These are phyloP conservation scores for Aspidapion aeneum DNA, from an alignment of 2,888 invertebrate species.

Conservation along the genomic window DNA sequence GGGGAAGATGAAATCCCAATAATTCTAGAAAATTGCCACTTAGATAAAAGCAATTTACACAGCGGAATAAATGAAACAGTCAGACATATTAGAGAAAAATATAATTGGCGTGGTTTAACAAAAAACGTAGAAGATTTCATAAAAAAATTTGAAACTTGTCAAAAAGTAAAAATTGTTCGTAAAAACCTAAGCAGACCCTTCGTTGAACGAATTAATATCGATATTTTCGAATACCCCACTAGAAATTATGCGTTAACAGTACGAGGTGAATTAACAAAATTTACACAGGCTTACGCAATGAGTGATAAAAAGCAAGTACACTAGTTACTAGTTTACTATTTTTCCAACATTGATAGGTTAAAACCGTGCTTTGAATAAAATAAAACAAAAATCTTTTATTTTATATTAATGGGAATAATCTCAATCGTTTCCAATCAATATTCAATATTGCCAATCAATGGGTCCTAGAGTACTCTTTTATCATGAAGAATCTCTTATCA, in stretches of 20 bases:
- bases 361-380: too few relatives aligned
- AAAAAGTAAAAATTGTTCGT: constrained; percentile 11
- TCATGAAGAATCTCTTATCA: too few relatives aligned
- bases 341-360: too few relatives aligned
- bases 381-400: too few relatives aligned
- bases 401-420: too few relatives aligned
- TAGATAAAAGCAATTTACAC: not conserved
- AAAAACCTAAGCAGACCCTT: constrained; percentile 9
- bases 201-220: constrained; percentile 14
- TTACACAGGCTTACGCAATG: constrained; percentile 1
- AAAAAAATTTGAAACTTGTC: constrained; percentile 13
- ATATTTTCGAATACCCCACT: constrained; percentile 16
- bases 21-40: constrained; percentile 4
- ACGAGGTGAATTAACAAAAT: constrained; percentile 12
- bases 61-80: constrained; percentile 10
- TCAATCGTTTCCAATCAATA: too few relatives aligned
- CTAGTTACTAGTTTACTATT: not conserved
- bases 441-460: too few relatives aligned
- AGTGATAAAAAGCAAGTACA: not conserved
- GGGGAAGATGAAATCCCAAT: constrained; percentile 7
- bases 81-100: constrained; percentile 5
- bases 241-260: constrained; percentile 14
- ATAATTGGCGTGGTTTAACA: not conserved
- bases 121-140: not conserved
- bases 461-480: too few relatives aligned